Evolutionary conservation across 2,797 vertebrate genomes (phyloP), one percentile per base, ranked within the genome.

Genomic region (Cryptoprocta ferox): DNA sequence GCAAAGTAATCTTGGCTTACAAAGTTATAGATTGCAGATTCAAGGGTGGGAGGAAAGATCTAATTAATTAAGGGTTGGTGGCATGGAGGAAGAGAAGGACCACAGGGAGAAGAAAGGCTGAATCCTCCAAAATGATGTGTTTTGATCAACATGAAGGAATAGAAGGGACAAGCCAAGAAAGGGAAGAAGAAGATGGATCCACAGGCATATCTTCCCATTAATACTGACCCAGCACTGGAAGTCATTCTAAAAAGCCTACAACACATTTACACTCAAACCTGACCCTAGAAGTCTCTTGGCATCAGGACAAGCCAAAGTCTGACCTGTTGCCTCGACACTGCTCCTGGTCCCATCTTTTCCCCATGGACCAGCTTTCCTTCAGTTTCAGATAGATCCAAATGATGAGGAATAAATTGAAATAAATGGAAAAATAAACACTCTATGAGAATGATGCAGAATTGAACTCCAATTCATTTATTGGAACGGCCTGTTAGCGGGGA

Each of bases 251-350:
- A 65, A 50, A 28, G 28, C 8, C 73, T 24, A 30, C 5, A 32
- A 14, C 24, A 16, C 0, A 13, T 28, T 75, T 19, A 42, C 12
- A n/a, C 13, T 32, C 13, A 35, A 88, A n/a, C 14, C 50, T 37
- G 48, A 30, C 13, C 50, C 79, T 42, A 68, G 48, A 13, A 12
- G 21, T 61, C n/a, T 13, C 5, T 12, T 21, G 24, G 8, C n/a
- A 28, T 26, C 6, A 9, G 45, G 10, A 5, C 45, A 92, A 48
- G 18, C 39, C 61, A 63, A 24, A 70, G 19, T 11, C 10, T 42
- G 30, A 42, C 15, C 10, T 32, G 1, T 26, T 13, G 32, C 32
- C 32, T 3, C 39, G 4, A 10, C 7, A 2, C 13, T 18, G 5
- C 26, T 82, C 35, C 21, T 28, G 5, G 26, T 82, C 42, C 42